A percentile compares a stretch with the other conserved stretches of the same genome.
Conservation (phyloP, 2,888 invertebrate species). For the Congeria kusceri region DNA sequence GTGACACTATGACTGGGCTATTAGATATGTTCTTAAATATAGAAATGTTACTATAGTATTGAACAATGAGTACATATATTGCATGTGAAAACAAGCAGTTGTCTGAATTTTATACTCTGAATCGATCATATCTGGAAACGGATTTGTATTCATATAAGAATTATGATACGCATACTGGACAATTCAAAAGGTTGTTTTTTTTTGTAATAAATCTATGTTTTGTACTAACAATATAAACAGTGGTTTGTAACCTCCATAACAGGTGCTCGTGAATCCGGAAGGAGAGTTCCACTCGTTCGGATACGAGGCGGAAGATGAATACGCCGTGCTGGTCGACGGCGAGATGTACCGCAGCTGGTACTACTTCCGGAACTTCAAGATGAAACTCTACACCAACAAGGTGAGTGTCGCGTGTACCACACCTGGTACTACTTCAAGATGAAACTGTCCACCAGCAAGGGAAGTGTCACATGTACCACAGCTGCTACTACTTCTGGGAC, state of each 20-base stretch:
- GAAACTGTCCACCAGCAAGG: conserved; percentile 39
- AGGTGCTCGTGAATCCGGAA: conserved; percentile 44
- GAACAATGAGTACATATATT: too few species aligned
- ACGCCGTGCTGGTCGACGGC: conserved; percentile 47
- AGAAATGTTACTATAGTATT: too few species aligned
- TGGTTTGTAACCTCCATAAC: neutral
- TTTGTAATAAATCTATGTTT: too few species aligned
- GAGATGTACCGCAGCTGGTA: conserved; percentile 51
- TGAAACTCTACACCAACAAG: conserved; percentile 56
- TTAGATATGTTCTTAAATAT: too few species aligned
- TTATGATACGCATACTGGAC: too few species aligned
- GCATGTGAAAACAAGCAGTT: too few species aligned
- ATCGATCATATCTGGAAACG: too few species aligned
- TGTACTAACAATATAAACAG: too few species aligned
- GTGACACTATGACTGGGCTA: too few species aligned
- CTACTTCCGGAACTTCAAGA: conserved; percentile 55
- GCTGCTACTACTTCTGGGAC: conserved; percentile 50
- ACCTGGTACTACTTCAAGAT: neutral
- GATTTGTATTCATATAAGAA: too few species aligned
- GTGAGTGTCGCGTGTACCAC: conserved; percentile 10
- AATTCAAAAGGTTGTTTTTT: too few species aligned
- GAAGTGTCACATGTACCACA: conserved; percentile 40
- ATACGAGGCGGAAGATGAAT: conserved; percentile 57
- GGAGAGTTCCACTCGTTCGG: conserved; percentile 57
- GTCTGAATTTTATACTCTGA: too few species aligned